Conservation (phyloP, 2,113 vertebrate species). For the Sylvicapra grimmia region DNA sequence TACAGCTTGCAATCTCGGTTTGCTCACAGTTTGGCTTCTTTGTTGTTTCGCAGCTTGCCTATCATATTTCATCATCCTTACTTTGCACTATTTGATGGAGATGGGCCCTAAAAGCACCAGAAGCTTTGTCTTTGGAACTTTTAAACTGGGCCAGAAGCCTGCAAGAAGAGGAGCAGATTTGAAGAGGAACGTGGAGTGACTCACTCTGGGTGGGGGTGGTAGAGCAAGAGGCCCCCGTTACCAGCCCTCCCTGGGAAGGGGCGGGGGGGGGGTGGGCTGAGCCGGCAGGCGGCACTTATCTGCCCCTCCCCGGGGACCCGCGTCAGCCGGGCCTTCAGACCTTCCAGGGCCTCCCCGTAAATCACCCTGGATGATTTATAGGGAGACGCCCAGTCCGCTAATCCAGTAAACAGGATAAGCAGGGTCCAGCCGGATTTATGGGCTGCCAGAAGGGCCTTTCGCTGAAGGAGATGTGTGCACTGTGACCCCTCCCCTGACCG, state of each 20-base stretch:
- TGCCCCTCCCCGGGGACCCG: slow-evolving; percentile 8
- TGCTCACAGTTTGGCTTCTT: neutral
- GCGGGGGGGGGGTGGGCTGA: fast-evolving
- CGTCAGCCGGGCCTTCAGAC: neutral
- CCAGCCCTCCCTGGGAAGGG: neutral
- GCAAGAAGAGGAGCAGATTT: neutral
- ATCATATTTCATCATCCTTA: neutral
- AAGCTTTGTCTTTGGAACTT: neutral
- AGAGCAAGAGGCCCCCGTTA: neutral
- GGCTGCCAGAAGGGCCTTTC: slow-evolving; percentile 76
- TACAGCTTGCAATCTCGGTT: neutral
- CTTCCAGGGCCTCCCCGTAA: slow-evolving; percentile 66
- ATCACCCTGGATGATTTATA: slow-evolving; percentile 79
- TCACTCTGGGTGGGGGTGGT: neutral
- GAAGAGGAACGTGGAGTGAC: neutral
- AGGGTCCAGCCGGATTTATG: slow-evolving; percentile 78
- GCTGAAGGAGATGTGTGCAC: slow-evolving; percentile 64
- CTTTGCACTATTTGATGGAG: neutral
- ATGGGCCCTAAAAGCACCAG: neutral
- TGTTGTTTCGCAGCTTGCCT: neutral
- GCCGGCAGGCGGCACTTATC: slow-evolving; percentile 55
- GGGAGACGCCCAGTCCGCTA: slow-evolving; percentile 73
- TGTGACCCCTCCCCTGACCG: slow-evolving; percentile 25
- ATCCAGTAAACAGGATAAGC: slow-evolving; percentile 83
- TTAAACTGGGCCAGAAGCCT: neutral